phyloP scores from a whole-genome alignment of 1,140 invertebrate genomes.

The Plectrocnemia conspersa region DNA sequence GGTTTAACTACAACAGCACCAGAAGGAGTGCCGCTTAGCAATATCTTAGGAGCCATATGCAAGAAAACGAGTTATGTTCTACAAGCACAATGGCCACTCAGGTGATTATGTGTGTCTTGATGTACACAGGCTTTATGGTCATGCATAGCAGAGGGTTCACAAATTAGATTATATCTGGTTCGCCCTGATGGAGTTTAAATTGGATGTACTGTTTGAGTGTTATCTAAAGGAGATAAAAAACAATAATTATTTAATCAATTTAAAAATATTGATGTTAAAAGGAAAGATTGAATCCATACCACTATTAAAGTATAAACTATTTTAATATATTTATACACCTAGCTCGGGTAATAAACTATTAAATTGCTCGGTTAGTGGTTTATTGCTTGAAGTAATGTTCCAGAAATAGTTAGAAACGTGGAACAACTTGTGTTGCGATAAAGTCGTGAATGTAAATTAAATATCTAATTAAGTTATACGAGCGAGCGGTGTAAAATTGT shows the following conservation, averaged over 20 bases:
- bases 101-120: conserved; percentile 5
- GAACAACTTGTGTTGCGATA: not conserved
- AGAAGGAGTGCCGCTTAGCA: not conserved
- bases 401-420: conserved; percentile 1
- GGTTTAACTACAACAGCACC: not conserved
- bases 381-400: not conserved
- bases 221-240: too few species aligned
- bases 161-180: conserved; percentile 25
- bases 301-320: too few species aligned
- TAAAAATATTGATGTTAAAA: too few species aligned
- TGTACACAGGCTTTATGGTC: conserved; percentile 8
- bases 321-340: not conserved
- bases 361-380: not conserved
- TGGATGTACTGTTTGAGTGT: conserved; percentile 11
- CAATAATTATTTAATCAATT: too few species aligned
- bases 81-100: not conserved
- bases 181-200: conserved; percentile 23
- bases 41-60: not conserved
- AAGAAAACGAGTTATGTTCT: conserved; percentile 4
- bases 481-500: too few species aligned
- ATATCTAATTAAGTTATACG: conserved; percentile 6
- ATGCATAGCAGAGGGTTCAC: conserved; percentile 6
- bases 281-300: too few species aligned
- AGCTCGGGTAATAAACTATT: conserved; percentile 2
- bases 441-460: not conserved